Conservation (phyloP, 2,113 vertebrate genomes). For the Cyprinodon variegatus region DNA sequence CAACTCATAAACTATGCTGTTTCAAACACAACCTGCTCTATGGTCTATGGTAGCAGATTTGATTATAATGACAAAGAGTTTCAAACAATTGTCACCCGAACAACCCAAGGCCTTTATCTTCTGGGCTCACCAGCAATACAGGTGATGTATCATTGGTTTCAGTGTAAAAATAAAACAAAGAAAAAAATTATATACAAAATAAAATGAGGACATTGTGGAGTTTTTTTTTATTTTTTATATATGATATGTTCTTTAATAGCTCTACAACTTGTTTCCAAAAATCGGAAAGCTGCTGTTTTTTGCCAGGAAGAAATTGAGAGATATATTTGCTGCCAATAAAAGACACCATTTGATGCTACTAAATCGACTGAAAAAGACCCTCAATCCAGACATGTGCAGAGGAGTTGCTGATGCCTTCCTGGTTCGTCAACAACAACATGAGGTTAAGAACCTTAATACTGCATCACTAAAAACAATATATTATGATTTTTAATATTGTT, state of each 20-base stretch:
- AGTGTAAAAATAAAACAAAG: neutral
- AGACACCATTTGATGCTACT: constrained; percentile 10
- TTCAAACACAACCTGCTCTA: constrained; percentile 58
- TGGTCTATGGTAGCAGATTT: constrained; percentile 63
- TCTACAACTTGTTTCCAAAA: constrained; percentile 52
- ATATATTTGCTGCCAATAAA: rapidly evolving
- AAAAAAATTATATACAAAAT: neutral
- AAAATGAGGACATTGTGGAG: too few relatives aligned
- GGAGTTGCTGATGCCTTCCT: constrained; percentile 56
- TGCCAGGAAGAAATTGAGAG: rapidly evolving
- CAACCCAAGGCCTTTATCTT: neutral
- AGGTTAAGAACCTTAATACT: constrained; percentile 31
- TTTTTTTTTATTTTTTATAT: neutral
- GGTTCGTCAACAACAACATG: constrained; percentile 5
- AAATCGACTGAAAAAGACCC: constrained; percentile 34
- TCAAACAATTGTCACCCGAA: constrained; percentile 7
- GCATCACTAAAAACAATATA: too few relatives aligned
- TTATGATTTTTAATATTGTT: too few relatives aligned
- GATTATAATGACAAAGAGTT: constrained; percentile 53
- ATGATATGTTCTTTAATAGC: constrained; percentile 10
- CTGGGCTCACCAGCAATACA: neutral
- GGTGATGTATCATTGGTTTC: constrained; percentile 12
- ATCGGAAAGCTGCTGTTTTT: neutral
- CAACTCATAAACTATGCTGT: neutral
- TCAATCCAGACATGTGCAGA: constrained; percentile 55